Base-by-base conservation (phyloP, 2,888 invertebrate species). In the Mythimna lalbum region DNA sequence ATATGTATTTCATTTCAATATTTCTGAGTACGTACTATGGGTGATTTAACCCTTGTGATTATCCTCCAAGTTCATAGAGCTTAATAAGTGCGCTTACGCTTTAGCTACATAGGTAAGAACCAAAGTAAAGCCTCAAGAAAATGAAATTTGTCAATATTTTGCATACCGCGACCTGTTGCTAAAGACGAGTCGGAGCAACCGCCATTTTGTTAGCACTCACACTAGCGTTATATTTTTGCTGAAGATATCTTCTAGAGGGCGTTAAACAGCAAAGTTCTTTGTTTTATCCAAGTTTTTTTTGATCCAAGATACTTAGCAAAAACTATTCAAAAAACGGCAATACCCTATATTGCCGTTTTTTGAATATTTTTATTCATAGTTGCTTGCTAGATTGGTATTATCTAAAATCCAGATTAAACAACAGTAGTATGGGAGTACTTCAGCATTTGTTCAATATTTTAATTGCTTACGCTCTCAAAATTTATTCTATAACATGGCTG, bases 181-280 rank as follows among this genome's bases (percentile, higher is more conserved):
- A 43, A 9, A 33, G 14, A 27, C 14, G 12, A n/a, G 3, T 19
- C 14, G 14, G 14, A 19, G 21, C 19, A 6, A 21, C 12, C 43
- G 17, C 27, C 62, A 71, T 49, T 55, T 63, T 73, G 33, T 39
- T 39, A 14, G 7, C 14, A 21, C 5, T 19, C 19, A 50, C 53
- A 36, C 36, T 33, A 21, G 47, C 47, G 36, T 62, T 27, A 10
- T 36, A 6, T 47, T 73, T 43, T 36, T 55, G 14, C 17, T 50
- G 6, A 17, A 52, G 2, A 7, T 12, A 17, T 57, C 1, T 14
- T n/a, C 47, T 56, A 68, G 49, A 67, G 47, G 36, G 39, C 47
- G 67, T 0, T 33, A 52, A 0, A 27, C n/a, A 64, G 17, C 19
- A 47, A n/a, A 57, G 17, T 57, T n/a, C 12, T n/a, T n/a, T 1